Evolutionary conservation across 2,113 vertebrate species (phyloP).

Genomic region (Camelus dromedarius): DNA sequence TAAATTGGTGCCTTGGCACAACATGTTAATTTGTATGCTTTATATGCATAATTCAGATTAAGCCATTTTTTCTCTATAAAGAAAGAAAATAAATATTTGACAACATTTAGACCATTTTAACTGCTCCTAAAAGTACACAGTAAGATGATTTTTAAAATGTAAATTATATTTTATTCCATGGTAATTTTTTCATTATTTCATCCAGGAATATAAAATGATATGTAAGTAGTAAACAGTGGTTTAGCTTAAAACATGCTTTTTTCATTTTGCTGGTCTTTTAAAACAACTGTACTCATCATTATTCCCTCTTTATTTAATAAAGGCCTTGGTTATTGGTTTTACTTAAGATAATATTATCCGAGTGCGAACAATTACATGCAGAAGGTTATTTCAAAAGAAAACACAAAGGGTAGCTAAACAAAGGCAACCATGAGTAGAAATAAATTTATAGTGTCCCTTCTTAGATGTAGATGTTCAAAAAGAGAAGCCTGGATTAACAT

Average conservation of each 20-base stretch:
- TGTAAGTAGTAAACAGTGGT: not conserved
- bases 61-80: constrained; percentile 23
- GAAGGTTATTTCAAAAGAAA: constrained; percentile 35
- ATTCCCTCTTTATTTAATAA: constrained; percentile 10
- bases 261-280: not conserved
- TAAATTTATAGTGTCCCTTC: not conserved
- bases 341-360: not conserved
- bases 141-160: not conserved
- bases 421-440: not conserved
- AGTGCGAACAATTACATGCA: not conserved
- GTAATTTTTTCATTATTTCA: constrained; percentile 2
- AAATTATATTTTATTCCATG: constrained; percentile 13
- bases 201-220: not conserved
- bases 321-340: not conserved
- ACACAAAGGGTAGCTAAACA: not conserved
- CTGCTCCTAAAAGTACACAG: not conserved
- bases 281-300: not conserved
- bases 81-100: not conserved
- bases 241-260: not conserved
- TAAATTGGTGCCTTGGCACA: not conserved
- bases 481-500: not conserved
- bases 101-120: not conserved
- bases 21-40: not conserved
- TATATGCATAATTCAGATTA: not conserved
- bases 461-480: not conserved